Evolutionary conservation across 2,113 vertebrate species (phyloP), one percentile per base, ranked within the genome.

Genomic region (Poecile atricapillus): DNA sequence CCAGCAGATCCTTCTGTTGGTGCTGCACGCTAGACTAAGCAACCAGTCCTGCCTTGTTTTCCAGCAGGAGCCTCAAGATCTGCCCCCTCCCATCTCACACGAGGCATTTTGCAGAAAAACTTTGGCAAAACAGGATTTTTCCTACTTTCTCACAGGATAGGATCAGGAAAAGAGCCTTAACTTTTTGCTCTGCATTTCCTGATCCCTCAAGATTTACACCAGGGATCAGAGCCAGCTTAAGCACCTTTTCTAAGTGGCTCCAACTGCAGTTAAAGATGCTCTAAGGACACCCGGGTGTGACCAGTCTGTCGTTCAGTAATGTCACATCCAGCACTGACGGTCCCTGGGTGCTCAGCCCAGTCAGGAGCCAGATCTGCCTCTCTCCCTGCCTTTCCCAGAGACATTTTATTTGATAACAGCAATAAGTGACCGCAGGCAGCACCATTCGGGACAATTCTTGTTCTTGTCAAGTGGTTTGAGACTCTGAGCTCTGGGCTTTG

Each of bases 381-480:
- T 90, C 41, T 67, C 62, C 35, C 14, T 67, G 63, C 39, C 87
- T 74, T 90, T 88, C 85, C 52, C 33, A 17, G 83, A 89, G 88
- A 90, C 92, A 64, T 87, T 95, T 87, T 83, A 30, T 90, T 62
- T 84, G 85, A 88, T 96, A 94, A 87, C 73, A 76, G 90, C 90
- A 83, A 64, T 93, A 94, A 96, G 93, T 84, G 93, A 87, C 86
- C 2, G 9, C 86, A 94, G 88, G 80, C 93, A 92, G 80, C 49
- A 30, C 1, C 39, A 79, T 75, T 94, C 1, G 2, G 90, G 79
- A 88, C 93, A 94, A 94, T 96, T 94, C 94, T 49, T 94, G 90
- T 6, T 75, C 94, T 92, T 93, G 92, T 95, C 92, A 93, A 90
- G 95, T 84, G 83, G 64, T 89, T 94, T 92, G 92, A 96, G 88